Conservation (phyloP, 1,140 invertebrate genomes). For the Brachionus koreanus region DNA sequence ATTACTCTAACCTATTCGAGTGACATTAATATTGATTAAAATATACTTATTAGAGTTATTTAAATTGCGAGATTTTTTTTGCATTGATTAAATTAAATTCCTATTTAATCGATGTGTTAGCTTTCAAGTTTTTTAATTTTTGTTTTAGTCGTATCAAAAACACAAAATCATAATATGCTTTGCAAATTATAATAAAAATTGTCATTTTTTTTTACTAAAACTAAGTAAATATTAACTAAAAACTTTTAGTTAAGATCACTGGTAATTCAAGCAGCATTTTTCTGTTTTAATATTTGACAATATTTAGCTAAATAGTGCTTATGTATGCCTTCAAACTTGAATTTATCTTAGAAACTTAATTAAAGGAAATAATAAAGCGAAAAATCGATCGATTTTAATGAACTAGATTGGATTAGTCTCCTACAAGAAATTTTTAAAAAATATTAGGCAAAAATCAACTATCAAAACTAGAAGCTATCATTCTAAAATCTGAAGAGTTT, state of each 20-base stretch:
- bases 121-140: not conserved
- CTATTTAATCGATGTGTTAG: not conserved
- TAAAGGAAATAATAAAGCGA: not conserved
- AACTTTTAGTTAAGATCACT: not conserved
- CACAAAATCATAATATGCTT: not conserved
- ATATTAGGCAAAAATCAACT: not conserved
- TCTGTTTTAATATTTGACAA: not conserved
- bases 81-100: not conserved
- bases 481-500: not conserved
- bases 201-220: not conserved
- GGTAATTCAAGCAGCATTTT: not conserved
- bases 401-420: not conserved
- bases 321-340: not conserved
- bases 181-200: not conserved
- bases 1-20: not conserved
- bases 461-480: not conserved
- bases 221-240: not conserved
- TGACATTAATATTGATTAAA: not conserved
- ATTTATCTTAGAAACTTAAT: not conserved
- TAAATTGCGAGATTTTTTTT: not conserved
- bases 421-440: not conserved
- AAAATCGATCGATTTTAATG: not conserved
- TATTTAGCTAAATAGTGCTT: conserved; percentile 2
- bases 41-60: not conserved
- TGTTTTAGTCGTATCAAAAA: not conserved